phyloP scores from a whole-genome alignment of 2,797 vertebrate genomes.

The Harpagifer antarcticus region DNA sequence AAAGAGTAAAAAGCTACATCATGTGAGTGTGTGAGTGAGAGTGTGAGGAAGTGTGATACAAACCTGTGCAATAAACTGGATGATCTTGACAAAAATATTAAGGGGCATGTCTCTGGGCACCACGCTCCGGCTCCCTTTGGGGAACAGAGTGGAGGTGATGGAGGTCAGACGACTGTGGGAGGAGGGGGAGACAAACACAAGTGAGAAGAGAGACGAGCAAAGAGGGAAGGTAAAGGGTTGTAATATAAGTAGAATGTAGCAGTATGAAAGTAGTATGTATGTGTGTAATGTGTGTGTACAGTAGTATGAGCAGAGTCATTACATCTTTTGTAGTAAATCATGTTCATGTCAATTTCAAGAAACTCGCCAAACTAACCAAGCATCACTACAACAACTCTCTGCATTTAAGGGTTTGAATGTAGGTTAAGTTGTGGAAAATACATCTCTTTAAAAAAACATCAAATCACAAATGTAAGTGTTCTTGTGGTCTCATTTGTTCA shows the following conservation, averaged over 20 bases:
- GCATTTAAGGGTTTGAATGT: not conserved
- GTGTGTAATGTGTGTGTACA: no score
- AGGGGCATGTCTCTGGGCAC: constrained; percentile 99
- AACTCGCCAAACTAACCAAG: not conserved
- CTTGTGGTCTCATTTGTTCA: not conserved
- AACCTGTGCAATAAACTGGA: constrained; percentile 99
- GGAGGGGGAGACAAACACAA: not conserved
- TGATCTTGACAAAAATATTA: constrained; percentile 99
- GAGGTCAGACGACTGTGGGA: constrained; percentile 93
- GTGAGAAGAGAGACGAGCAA: not conserved
- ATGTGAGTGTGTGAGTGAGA: not conserved
- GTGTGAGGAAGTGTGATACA: constrained; percentile 15
- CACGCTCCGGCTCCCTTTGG: constrained; percentile 97
- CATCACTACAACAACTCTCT: not conserved
- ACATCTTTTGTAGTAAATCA: not conserved
- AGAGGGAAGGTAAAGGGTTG: not conserved
- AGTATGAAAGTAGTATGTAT: no score
- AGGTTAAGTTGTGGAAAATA: not conserved
- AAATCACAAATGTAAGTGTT: not conserved
- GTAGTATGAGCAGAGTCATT: not conserved
- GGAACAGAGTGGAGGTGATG: constrained; percentile 98
- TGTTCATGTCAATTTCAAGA: not conserved
- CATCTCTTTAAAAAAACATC: constrained; percentile 1
- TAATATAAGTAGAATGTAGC: not conserved
- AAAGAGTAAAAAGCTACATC: not conserved